Base-by-base conservation (phyloP, 2,888 invertebrate species). In the Ichneumon xanthorius region DNA sequence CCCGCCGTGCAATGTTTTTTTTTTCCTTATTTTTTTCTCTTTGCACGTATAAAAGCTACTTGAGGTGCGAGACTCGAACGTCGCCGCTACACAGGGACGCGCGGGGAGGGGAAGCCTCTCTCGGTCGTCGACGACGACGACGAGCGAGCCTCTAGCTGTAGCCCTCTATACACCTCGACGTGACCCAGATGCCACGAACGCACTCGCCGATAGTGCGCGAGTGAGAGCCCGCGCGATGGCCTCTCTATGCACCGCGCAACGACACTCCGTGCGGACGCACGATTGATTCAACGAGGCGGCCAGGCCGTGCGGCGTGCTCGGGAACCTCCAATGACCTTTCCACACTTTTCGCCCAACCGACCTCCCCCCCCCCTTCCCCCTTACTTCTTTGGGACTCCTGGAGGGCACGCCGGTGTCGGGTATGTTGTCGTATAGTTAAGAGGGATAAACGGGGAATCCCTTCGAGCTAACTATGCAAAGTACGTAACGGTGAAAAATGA, bases 171-270 rank as follows among this genome's bases (percentile, higher is more conserved):
- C 77, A 89, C 88, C 86, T 89, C 88, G 88, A 85, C 81, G 89
- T 90, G 90, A 90, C 90, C 90, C 87, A 90, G 90, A 89, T 90
- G 88, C 88, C 87, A 72, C 71, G 88, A 88, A 89, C 88, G 87
- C 85, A 79, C 82, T 85, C 58, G 50, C 61, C 85, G 82, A 85
- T 85, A 82, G 70, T 61, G 76, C 75, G 68, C 50, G 58, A 37
- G n/a, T 58, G 76, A 48, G 65, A 58, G 70, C 61, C 61, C 45
- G 26, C 40, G 40, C 40, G 53, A 53, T 50, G 65, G 61, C 63
- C 78, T 75, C 70, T 76, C 80, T 65, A 48, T 80, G 71, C 76
- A 80, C 22, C 67, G 76, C 77, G 76, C 61, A 30, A 53, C 58
- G 58, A 77, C 72, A 73, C 45, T 45, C 45, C 45, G 45, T 5